Evolutionary conservation across 2,888 invertebrate genomes (phyloP).

Genomic region (Notodonta dromedarius): DNA sequence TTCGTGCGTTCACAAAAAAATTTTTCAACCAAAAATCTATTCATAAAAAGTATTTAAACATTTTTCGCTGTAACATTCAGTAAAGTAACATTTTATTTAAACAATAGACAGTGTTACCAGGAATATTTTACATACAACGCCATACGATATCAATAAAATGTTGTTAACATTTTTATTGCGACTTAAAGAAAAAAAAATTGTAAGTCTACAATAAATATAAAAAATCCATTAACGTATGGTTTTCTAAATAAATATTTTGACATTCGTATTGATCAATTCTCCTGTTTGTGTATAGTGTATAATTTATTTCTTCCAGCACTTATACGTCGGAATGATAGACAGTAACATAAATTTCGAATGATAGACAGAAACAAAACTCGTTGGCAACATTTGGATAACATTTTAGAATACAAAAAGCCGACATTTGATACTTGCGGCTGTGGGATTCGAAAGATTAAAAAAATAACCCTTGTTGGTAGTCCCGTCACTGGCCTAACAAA

Average conservation of each 20-base stretch:
- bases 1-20: not conserved
- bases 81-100: no score
- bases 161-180: no score
- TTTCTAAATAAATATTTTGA: not conserved
- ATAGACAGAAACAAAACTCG: no score
- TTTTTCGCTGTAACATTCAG: not conserved
- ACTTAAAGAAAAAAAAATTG: no score
- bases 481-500: slow-evolving; percentile 1
- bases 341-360: not conserved
- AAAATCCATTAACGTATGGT: not conserved
- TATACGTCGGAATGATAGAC: not conserved
- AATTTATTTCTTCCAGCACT: not conserved
- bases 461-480: slow-evolving; percentile 4
- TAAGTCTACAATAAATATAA: not conserved
- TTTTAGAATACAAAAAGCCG: not conserved
- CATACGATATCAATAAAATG: not conserved
- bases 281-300: not conserved
- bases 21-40: not conserved
- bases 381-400: not conserved
- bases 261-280: not conserved
- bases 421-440: slow-evolving; percentile 3
- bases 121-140: not conserved
- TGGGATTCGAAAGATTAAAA: slow-evolving; percentile 3
- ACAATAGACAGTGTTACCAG: no score
- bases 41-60: not conserved